These are phyloP conservation scores for Yponomeuta cagnagella DNA, from an alignment of 2,888 invertebrate species.

Conservation along the genomic window DNA sequence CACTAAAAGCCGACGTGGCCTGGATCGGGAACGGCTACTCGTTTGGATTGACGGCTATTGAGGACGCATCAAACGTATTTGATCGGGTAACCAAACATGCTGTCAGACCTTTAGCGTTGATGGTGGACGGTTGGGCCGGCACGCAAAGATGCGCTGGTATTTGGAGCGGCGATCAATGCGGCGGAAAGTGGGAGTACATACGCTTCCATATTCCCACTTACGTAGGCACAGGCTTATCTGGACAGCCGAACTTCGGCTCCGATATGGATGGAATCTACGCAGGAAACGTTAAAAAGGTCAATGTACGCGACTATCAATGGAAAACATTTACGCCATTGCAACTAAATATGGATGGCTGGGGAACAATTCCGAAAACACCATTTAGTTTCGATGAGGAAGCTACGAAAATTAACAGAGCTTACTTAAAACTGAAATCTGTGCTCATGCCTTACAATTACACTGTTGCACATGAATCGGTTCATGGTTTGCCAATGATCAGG, in stretches of 20 bases:
- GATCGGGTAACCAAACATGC: slow-evolving; percentile 33
- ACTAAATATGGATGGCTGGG: slow-evolving; percentile 70
- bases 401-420: slow-evolving; percentile 54
- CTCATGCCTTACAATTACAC: slow-evolving; percentile 64
- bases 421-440: slow-evolving; percentile 62
- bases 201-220: slow-evolving; percentile 67
- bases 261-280: slow-evolving; percentile 67
- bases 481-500: slow-evolving; percentile 58
- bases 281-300: slow-evolving; percentile 47
- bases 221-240: slow-evolving; percentile 61
- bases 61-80: slow-evolving; percentile 52
- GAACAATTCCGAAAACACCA: slow-evolving; percentile 52
- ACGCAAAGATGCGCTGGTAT: slow-evolving; percentile 60
- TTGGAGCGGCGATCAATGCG: slow-evolving; percentile 64
- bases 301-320: slow-evolving; percentile 65
- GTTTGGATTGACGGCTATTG: slow-evolving; percentile 56
- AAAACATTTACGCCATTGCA: slow-evolving; percentile 65
- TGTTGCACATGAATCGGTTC: slow-evolving; percentile 46
- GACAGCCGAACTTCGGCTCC: slow-evolving; percentile 57
- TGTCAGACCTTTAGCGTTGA: slow-evolving; percentile 52
- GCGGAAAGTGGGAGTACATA: slow-evolving; percentile 68
- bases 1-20: slow-evolving; percentile 65
- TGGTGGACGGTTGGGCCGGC: slow-evolving; percentile 68
- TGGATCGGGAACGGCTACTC: slow-evolving; percentile 67
- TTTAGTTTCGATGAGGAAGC: slow-evolving; percentile 54